A percentile compares a stretch with the other conserved stretches of the same genome.
Conservation (phyloP, 2,888 invertebrate genomes). For the Hypercompe scribonia region DNA sequence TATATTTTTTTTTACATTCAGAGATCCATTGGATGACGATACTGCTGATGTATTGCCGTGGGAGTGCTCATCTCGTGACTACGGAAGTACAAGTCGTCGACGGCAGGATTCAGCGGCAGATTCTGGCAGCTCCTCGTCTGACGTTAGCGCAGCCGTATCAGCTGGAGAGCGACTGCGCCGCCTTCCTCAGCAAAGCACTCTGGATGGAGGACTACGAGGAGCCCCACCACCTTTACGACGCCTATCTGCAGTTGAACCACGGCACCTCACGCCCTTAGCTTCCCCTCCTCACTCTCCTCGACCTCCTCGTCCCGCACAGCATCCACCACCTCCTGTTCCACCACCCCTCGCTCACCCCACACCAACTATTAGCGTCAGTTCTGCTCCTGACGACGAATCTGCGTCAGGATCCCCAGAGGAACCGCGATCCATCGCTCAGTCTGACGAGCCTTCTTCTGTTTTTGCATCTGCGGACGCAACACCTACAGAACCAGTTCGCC, state of each 20-base stretch:
- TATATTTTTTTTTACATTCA: conserved; percentile 34
- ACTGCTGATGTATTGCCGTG: conserved; percentile 75
- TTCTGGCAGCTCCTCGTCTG: conserved; percentile 92
- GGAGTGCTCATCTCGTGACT: conserved; percentile 72
- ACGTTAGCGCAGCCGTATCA: conserved; percentile 88
- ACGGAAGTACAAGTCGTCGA: conserved; percentile 68
- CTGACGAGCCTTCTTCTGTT: conserved; percentile 80
- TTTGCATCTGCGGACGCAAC: conserved; percentile 80
- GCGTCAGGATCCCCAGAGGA: conserved; percentile 71
- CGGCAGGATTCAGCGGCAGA: conserved; percentile 90
- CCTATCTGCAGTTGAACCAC: conserved; percentile 85
- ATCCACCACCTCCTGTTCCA: conserved; percentile 65
- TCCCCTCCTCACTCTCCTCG: conserved; percentile 79
- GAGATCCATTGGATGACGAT: conserved; percentile 77
- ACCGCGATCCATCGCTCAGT: conserved; percentile 71
- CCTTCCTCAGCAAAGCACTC: conserved; percentile 89
- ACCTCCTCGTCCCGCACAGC: conserved; percentile 69
- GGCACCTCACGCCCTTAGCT: conserved; percentile 85
- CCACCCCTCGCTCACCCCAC: conserved; percentile 64
- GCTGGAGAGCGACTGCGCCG: conserved; percentile 88
- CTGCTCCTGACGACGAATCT: conserved; percentile 88
- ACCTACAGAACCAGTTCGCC: conserved; percentile 69
- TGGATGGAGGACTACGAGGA: conserved; percentile 88
- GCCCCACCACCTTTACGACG: conserved; percentile 79
- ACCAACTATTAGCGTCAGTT: conserved; percentile 90